Conservation (phyloP, 2,888 invertebrate genomes). For the Acrocera orbiculus region DNA sequence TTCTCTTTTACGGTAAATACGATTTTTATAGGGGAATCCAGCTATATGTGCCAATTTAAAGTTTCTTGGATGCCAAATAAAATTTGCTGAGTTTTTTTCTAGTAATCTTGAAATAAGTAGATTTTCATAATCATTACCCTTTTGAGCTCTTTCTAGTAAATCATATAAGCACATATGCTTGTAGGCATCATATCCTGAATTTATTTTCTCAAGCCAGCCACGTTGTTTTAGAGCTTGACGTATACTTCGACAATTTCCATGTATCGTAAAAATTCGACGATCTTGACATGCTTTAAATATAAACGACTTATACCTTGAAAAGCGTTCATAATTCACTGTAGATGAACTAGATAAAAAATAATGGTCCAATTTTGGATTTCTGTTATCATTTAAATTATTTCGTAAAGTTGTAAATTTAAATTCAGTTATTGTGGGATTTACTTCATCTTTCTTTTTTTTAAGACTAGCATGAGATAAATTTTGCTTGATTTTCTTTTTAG, state of each 20-base stretch:
- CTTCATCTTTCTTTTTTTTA: no score
- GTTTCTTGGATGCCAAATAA: constrained; percentile 44
- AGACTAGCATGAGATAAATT: no score
- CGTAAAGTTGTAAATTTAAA: no score
- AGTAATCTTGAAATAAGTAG: constrained; percentile 42
- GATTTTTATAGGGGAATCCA: constrained; percentile 21
- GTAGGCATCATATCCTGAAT: no score
- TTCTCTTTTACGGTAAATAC: constrained; percentile 18
- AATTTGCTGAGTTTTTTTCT: constrained; percentile 43
- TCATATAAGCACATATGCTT: no score
- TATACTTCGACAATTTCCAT: constrained; percentile 22
- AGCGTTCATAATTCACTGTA: no score
- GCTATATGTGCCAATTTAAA: constrained; percentile 14
- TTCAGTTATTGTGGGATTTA: no score
- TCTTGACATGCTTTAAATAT: constrained; percentile 18
- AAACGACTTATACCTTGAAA: background rate
- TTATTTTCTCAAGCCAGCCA: constrained; percentile 60
- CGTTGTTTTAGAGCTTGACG: constrained; percentile 38
- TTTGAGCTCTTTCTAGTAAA: constrained; percentile 20
- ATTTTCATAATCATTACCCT: constrained; percentile 25
- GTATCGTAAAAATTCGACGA: constrained; percentile 25
- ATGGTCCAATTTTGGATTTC: no score
- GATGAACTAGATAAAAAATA: no score
- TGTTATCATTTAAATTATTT: no score
- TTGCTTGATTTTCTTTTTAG: no score